phyloP scores from a whole-genome alignment of 1,140 invertebrate genomes.

The Drosophila tropicalis region DNA sequence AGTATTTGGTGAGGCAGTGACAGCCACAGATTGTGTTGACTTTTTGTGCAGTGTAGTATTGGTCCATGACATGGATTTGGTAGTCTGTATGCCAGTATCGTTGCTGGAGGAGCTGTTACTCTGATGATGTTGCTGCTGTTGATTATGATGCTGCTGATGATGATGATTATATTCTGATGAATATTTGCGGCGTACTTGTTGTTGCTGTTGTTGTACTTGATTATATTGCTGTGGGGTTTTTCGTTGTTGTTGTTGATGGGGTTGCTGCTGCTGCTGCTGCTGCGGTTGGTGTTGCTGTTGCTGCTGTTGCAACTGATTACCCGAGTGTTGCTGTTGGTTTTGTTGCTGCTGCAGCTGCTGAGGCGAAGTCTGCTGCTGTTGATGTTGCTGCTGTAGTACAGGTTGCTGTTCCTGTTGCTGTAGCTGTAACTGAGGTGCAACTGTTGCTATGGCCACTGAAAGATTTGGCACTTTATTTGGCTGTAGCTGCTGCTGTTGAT shows the following conservation, averaged over 20 bases:
- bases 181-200: constrained; percentile 68
- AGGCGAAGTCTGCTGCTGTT: not conserved
- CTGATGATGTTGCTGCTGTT: constrained; percentile 35
- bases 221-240: constrained; percentile 31
- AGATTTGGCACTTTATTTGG: constrained; percentile 34
- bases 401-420: constrained; percentile 43
- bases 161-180: constrained; percentile 70
- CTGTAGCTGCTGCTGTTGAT: constrained; percentile 33
- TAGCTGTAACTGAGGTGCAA: constrained; percentile 22
- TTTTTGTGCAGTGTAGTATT: constrained; percentile 79
- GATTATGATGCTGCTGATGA: constrained; percentile 59
- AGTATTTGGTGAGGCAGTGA: constrained; percentile 75
- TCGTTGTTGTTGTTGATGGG: constrained; percentile 27
- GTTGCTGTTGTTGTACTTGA: constrained; percentile 36
- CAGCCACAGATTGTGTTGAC: constrained; percentile 77
- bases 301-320: constrained; percentile 42
- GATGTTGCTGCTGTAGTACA: constrained; percentile 26
- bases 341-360: constrained; percentile 35
- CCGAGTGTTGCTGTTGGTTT: constrained; percentile 35
- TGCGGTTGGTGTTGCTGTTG: constrained; percentile 54
- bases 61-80: constrained; percentile 80
- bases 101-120: constrained; percentile 15
- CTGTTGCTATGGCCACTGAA: constrained; percentile 30
- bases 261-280: constrained; percentile 56
- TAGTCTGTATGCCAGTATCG: constrained; percentile 74